phyloP scores from a whole-genome alignment of 2,797 vertebrate genomes.

The Nothura maculosa region DNA sequence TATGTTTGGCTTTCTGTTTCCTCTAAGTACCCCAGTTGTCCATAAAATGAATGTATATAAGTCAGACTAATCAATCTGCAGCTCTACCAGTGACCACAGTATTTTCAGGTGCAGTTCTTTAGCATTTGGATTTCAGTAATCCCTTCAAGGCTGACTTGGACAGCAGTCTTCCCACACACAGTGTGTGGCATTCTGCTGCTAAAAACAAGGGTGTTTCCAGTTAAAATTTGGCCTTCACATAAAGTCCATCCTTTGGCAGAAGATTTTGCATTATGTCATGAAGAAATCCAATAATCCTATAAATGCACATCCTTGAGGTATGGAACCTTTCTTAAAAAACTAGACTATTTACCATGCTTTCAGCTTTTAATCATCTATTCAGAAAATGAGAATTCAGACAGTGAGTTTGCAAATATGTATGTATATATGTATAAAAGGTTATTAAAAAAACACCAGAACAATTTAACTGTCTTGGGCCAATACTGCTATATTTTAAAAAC shows the following conservation, averaged over 20 bases:
- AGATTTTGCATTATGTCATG: slow-evolving; percentile 41
- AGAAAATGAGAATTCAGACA: neutral
- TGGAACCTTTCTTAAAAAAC: slow-evolving; percentile 27
- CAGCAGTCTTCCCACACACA: slow-evolving; percentile 6
- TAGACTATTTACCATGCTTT: slow-evolving; percentile 1
- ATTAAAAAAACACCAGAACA: neutral
- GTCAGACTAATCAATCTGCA: neutral
- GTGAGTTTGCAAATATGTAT: neutral
- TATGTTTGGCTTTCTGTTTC: neutral
- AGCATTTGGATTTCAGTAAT: slow-evolving; percentile 48
- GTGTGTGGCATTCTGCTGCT: slow-evolving; percentile 38
- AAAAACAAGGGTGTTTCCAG: slow-evolving; percentile 51
- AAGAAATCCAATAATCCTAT: slow-evolving; percentile 35
- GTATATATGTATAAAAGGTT: slow-evolving; percentile 1
- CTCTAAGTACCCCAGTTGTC: neutral
- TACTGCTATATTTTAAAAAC: slow-evolving; percentile 13
- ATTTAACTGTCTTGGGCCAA: neutral
- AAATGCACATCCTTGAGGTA: slow-evolving; percentile 35
- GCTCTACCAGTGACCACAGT: neutral
- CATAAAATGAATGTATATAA: neutral
- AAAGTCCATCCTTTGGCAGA: slow-evolving; percentile 55
- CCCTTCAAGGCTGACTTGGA: slow-evolving; percentile 18
- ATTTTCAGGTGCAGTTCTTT: slow-evolving; percentile 44
- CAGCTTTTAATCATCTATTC: slow-evolving; percentile 51
- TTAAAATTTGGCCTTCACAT: slow-evolving; percentile 52